These are phyloP conservation scores for Nemotelus pantherinus DNA, from an alignment of 2,888 invertebrate species.

Conservation along the genomic window DNA sequence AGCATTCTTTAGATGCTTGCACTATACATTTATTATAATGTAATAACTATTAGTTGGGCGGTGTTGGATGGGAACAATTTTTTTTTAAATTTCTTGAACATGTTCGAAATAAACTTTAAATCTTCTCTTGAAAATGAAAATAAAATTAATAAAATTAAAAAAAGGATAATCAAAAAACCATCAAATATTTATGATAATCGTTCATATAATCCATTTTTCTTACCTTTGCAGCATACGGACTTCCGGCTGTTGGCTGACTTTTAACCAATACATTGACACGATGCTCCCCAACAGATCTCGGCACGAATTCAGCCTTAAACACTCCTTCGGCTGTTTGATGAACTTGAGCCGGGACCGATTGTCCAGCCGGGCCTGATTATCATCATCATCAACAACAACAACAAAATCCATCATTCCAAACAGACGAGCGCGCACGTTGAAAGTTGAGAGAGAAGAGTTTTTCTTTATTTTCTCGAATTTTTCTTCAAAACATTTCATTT, in stretches of 20 bases:
- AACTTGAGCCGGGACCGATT: slow-evolving; percentile 89
- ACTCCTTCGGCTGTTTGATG: slow-evolving; percentile 83
- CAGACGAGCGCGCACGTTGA: slow-evolving; percentile 31
- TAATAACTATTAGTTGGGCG: too few relatives aligned
- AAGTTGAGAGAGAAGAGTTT: slow-evolving; percentile 48
- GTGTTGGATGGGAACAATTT: too few relatives aligned
- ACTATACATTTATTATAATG: too few relatives aligned
- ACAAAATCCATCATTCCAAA: slow-evolving; percentile 38
- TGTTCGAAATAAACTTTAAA: too few relatives aligned
- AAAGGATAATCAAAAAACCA: too few relatives aligned
- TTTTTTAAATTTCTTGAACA: too few relatives aligned
- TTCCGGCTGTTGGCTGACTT: slow-evolving; percentile 85
- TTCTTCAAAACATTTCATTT: slow-evolving; percentile 45
- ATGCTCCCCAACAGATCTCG: slow-evolving; percentile 91
- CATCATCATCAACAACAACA: slow-evolving; percentile 42
- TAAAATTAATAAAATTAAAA: too few relatives aligned
- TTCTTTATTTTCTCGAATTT: slow-evolving; percentile 49
- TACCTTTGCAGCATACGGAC: slow-evolving; percentile 91
- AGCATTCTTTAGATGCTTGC: too few relatives aligned
- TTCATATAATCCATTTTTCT: slow-evolving; percentile 47
- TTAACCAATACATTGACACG: slow-evolving; percentile 87
- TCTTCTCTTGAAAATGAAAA: too few relatives aligned
- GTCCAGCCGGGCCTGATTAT: slow-evolving; percentile 85
- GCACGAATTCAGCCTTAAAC: slow-evolving; percentile 91
- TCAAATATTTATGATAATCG: too few relatives aligned